phyloP scores from a whole-genome alignment of 1,140 invertebrate species.

The Watersipora subatra region DNA sequence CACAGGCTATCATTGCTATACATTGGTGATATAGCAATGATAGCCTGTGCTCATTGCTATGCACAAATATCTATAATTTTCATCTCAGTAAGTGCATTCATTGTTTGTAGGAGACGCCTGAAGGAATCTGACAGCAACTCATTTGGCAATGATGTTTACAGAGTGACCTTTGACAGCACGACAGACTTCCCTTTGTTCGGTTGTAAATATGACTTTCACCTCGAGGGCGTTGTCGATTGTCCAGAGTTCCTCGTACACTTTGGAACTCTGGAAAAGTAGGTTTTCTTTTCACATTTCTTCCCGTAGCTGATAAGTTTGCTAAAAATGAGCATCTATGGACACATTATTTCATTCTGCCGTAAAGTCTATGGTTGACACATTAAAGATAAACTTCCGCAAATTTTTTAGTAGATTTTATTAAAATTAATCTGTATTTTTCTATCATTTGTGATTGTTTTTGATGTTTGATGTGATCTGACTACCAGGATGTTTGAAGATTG shows the following conservation, averaged over 20 bases:
- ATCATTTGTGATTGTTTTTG: no score
- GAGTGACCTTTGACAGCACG: slow-evolving; percentile 62
- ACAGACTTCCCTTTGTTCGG: slow-evolving; percentile 70
- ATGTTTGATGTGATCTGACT: no score
- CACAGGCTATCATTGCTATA: no score
- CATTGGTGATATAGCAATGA: no score
- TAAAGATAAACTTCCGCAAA: neutral
- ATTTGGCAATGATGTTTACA: slow-evolving; percentile 79
- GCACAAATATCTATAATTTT: no score
- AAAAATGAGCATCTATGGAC: neutral
- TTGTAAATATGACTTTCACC: slow-evolving; percentile 84
- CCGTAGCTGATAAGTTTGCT: neutral
- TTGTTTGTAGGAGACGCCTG: slow-evolving; percentile 46
- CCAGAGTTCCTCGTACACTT: slow-evolving; percentile 96
- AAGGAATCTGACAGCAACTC: slow-evolving; percentile 47
- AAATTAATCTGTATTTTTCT: no score
- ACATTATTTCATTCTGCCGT: neutral
- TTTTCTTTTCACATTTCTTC: slow-evolving; percentile 7
- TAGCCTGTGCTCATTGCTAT: no score
- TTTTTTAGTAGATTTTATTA: no score
- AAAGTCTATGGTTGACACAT: neutral
- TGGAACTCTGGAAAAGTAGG: slow-evolving; percentile 61
- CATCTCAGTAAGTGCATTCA: no score
- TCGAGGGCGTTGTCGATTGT: slow-evolving; percentile 92
- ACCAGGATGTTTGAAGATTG: no score